A percentile compares a stretch with the other conserved stretches of the same genome.
These are phyloP conservation scores for Telenomus remus DNA, from an alignment of 1,140 invertebrate species.

Conservation along the genomic window DNA sequence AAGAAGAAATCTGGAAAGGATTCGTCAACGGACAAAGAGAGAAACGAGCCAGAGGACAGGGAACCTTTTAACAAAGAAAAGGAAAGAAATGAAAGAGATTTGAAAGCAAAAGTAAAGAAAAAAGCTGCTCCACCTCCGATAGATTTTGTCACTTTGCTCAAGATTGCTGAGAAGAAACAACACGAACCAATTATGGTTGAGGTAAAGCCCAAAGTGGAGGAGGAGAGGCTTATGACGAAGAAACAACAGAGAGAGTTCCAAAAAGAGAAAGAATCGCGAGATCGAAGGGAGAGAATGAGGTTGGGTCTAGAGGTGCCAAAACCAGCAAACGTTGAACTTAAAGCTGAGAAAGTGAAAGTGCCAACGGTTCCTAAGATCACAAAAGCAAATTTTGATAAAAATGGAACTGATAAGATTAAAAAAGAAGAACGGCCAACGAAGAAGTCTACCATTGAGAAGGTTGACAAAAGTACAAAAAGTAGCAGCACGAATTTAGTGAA, in stretches of 20 bases:
- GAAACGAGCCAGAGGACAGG: constrained; percentile 38
- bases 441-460: constrained; percentile 2
- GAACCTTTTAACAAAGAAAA: constrained; percentile 49
- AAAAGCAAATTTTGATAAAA: constrained; percentile 68
- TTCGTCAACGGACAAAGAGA: constrained; percentile 53
- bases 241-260: constrained; percentile 85
- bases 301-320: constrained; percentile 40
- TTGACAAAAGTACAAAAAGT: constrained; percentile 20
- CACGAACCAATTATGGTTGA: constrained; percentile 83
- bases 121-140: constrained; percentile 81
- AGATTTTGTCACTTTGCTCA: constrained; percentile 84
- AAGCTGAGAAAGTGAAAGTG: constrained; percentile 31
- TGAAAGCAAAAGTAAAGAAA: constrained; percentile 78
- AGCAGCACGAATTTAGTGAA: neutral
- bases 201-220: constrained; percentile 79
- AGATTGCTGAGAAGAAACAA: constrained; percentile 89
- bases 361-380: constrained; percentile 69
- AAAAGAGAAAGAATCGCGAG: constrained; percentile 76
- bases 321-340: constrained; percentile 4
- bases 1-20: constrained; percentile 76
- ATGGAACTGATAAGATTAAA: constrained; percentile 28
- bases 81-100: constrained; percentile 65
- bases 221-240: constrained; percentile 85
- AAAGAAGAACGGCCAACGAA: constrained; percentile 27
- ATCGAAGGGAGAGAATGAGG: constrained; percentile 73